Percentiles rank a stretch among this genome's conserved stretches.
Conservation (phyloP, 2,888 invertebrate genomes). For the Luperina testacea region DNA sequence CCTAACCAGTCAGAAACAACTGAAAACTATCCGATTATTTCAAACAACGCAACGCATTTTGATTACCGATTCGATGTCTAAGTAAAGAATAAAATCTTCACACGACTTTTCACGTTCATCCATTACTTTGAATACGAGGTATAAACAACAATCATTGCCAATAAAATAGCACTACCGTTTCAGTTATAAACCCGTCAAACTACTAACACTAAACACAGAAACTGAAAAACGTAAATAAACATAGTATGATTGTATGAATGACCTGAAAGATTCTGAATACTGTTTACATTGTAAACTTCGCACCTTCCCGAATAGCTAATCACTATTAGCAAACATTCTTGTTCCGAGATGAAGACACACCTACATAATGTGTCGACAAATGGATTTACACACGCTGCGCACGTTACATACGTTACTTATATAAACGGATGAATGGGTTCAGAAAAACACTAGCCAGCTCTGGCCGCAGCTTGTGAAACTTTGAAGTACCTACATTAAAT, state of each 20-base stretch:
- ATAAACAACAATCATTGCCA: conserved; percentile 2
- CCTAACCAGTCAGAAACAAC: no score
- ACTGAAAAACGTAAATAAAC: conserved; percentile 59
- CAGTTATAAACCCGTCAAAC: conserved; percentile 17
- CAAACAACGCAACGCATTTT: neutral
- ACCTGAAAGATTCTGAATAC: conserved; percentile 37
- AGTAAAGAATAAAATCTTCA: neutral
- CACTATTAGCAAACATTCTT: conserved; percentile 62
- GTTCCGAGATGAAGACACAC: conserved; percentile 64
- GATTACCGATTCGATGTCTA: neutral
- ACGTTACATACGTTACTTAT: conserved; percentile 8
- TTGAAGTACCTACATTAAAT: conserved; percentile 37
- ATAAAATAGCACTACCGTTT: conserved; percentile 24
- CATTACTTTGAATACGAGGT: neutral
- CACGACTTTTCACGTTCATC: neutral
- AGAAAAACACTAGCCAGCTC: conserved; percentile 73
- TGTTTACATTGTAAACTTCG: conserved; percentile 54
- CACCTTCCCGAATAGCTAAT: conserved; percentile 32
- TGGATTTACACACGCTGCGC: conserved; percentile 70
- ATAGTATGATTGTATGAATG: conserved; percentile 39
- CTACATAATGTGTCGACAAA: conserved; percentile 62
- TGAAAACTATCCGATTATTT: neutral
- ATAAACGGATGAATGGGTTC: conserved; percentile 70
- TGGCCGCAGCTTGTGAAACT: conserved; percentile 66
- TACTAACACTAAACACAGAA: conserved; percentile 21